Evolutionary conservation across 2,797 vertebrate species (phyloP), one percentile per base, ranked within the genome.

Genomic region (Sebastes steindachneri): DNA sequence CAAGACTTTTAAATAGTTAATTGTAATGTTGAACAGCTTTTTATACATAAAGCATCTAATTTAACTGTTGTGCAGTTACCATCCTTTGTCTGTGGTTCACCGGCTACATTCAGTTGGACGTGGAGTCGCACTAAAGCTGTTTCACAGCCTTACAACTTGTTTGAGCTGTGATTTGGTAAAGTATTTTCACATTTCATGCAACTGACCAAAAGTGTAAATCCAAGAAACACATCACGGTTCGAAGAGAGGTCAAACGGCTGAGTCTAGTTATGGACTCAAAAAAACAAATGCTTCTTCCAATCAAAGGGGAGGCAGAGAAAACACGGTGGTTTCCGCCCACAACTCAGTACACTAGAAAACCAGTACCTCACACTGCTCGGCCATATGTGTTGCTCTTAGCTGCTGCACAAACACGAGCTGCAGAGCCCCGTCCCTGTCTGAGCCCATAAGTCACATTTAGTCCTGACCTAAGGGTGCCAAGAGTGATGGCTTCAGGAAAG

Each of bases 401-500:
- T 67, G 82, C 87, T 92, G 76, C 77, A 86, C 81, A 92, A 95
- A 93, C 86, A 91, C 79, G 54, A 54, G 62, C 80, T 66, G 74
- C 82, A 67, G 54, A 85, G 82, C 68, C 41, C 68, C 68, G 75
- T 77, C 84, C 73, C 86, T 72, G 64, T 80, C 76, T 71, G 35
- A 70, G 78, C 68, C 80, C 89, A 91, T 92, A 92, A 93, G 91
- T 93, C 90, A 95, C 87, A 86, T 77, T 88, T 68, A 86, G 75
- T 68, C 75, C 80, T 93, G 92, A 94, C 87, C 91, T 83, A 29
- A 68, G 74, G 74, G 82, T 88, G 77, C 79, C 48, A 72, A 86
- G 90, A 95, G 70, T 90, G 89, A 94, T 92, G 93, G 84, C 85
- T 91, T 83, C 92, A 94, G 94, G 94, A 95, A 94, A 90, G 87